These are phyloP conservation scores for Sporophila hypoxantha DNA, from an alignment of 2,113 vertebrate species.

Conservation along the genomic window DNA sequence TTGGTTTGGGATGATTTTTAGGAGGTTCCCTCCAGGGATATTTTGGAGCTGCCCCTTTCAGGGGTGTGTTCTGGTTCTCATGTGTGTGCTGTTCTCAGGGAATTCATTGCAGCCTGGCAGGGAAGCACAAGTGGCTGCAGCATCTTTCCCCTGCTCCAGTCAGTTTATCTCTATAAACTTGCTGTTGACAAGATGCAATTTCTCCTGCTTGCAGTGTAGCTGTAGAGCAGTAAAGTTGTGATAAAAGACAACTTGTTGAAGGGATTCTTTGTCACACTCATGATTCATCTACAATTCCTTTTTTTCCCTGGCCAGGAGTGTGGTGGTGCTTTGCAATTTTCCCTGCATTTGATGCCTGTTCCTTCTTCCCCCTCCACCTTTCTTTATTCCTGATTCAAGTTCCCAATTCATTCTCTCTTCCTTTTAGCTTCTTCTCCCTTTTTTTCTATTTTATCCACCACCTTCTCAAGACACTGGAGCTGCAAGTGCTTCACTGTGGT, in stretches of 20 bases:
- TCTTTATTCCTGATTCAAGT: background rate
- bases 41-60: background rate
- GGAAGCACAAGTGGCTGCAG: background rate
- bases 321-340: conserved; percentile 40
- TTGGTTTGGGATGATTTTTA: background rate
- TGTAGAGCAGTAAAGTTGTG: conserved; percentile 26
- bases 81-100: background rate
- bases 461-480: conserved; percentile 1
- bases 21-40: background rate
- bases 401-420: conserved; percentile 25
- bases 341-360: background rate
- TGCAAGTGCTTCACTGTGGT: conserved; percentile 12
- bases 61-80: background rate
- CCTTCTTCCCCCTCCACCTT: background rate
- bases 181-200: conserved; percentile 35
- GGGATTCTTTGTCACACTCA: conserved; percentile 38
- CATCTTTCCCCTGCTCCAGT: conserved; percentile 7
- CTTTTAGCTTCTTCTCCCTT: background rate
- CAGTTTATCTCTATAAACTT: conserved; percentile 45
- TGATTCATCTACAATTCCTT: conserved; percentile 19
- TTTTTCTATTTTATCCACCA: background rate
- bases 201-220: background rate
- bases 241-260: conserved; percentile 53
- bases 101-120: background rate
- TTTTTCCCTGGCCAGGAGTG: background rate